Conservation (phyloP, 2,888 invertebrate species). For the Cotesia congregata region DNA sequence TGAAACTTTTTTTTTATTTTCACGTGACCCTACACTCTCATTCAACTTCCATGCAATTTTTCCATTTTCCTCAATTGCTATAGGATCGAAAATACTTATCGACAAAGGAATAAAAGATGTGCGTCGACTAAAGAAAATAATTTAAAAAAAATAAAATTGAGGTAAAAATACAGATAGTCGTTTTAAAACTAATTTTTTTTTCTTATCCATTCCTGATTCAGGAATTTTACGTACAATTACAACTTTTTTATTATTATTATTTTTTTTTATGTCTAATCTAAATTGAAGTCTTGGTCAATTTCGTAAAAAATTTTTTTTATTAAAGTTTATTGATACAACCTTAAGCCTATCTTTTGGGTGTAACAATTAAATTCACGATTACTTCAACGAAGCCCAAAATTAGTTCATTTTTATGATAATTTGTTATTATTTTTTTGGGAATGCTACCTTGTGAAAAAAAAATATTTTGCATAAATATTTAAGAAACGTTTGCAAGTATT, state of each 20-base stretch:
- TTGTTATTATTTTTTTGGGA: no score
- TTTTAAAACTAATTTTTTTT: not conserved
- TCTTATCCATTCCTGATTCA: slow-evolving; percentile 21
- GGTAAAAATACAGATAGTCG: slow-evolving; percentile 20
- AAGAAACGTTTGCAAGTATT: no score
- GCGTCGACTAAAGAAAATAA: not conserved
- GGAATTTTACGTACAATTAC: slow-evolving; percentile 16
- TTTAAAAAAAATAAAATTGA: slow-evolving; percentile 6
- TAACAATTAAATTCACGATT: not conserved
- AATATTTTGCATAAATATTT: no score
- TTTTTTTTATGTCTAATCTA: slow-evolving; percentile 40
- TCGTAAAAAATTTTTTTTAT: slow-evolving; percentile 49
- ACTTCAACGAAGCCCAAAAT: not conserved
- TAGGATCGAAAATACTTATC: slow-evolving; percentile 18
- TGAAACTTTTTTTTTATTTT: slow-evolving; percentile 4
- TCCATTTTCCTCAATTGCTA: slow-evolving; percentile 5
- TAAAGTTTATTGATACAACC: not conserved
- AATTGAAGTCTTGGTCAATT: slow-evolving; percentile 54
- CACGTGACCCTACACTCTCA: not conserved
- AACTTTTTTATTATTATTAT: slow-evolving; percentile 18
- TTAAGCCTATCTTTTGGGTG: not conserved
- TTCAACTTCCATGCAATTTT: slow-evolving; percentile 25
- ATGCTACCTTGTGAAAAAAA: no score
- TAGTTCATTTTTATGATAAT: not conserved
- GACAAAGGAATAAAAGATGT: slow-evolving; percentile 20